Base-by-base conservation (phyloP, 2,888 invertebrate genomes). In the Rhingia rostrata region DNA sequence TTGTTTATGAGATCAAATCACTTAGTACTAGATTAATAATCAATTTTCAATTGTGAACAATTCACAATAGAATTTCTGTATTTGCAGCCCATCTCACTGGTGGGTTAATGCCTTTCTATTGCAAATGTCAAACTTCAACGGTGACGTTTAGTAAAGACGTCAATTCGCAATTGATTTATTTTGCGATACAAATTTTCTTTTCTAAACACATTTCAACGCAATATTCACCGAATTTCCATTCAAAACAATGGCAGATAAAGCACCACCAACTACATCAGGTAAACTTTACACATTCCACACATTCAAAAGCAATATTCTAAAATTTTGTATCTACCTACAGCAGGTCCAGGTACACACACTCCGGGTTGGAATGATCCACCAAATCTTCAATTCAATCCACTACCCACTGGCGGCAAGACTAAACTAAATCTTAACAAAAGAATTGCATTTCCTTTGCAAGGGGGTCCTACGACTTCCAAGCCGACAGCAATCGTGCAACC, bases 331-430 rank as follows among this genome's bases (percentile, higher is more conserved):
- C 43, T 32, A 35, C 39, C 37, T 47, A 9, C 6, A 66, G 30
- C 73, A 91, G 91, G 90, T 43, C 89, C 91, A 63, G 91, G 91
- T 47, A 89, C 91, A 66, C 88, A 89, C 43, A 90, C 91, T 35
- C 91, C 91, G 14, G 91, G 91, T 33, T 91, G 91, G 91, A 91
- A 91, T 80, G 91, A 91, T 88, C 91, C 91, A 54, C 91, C 91
- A 12, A 89, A 89, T 70, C 60, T 91, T 5, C 81, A 87, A 78
- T 88, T 86, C 67, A 88, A 86, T 74, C 77, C 87, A 3, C 49
- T 86, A 22, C 75, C 87, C 7, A 86, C 88, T 2, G 30, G 49
- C 6, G 88, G 89, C 9, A 89, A 90, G 41, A 88, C 89, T n/a
- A 90, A 90, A 51, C 87, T 90, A 2, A 91, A 89, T 86, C 87